Percentiles rank a stretch among this genome's conserved stretches.
phyloP scores from a whole-genome alignment of 2,888 invertebrate genomes.

The Dione juno region DNA sequence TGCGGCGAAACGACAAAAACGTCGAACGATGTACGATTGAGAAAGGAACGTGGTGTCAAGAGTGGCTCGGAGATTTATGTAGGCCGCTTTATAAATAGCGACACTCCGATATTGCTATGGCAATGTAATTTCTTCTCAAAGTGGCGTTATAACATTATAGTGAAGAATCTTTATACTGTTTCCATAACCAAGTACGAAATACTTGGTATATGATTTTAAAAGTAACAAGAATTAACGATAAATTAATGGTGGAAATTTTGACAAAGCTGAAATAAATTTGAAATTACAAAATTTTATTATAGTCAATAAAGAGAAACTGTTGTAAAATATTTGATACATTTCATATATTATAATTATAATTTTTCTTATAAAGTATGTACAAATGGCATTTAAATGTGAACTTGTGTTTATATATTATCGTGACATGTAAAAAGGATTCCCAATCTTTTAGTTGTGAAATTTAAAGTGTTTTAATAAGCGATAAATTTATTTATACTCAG shows the following conservation, averaged over 20 bases:
- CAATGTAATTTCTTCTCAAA: slow-evolving; percentile 1
- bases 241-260: too few species aligned
- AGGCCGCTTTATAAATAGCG: slow-evolving; percentile 54
- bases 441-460: slow-evolving; percentile 59
- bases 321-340: too few species aligned
- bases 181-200: too few species aligned
- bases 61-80: slow-evolving; percentile 63
- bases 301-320: too few species aligned
- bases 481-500: slow-evolving; percentile 62
- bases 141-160: not conserved
- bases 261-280: too few species aligned
- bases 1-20: slow-evolving; percentile 65
- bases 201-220: too few species aligned
- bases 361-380: too few species aligned
- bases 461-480: slow-evolving; percentile 72
- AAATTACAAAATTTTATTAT: too few species aligned
- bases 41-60: slow-evolving; percentile 73
- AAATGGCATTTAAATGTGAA: not conserved
- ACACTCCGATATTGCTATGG: slow-evolving; percentile 32
- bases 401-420: slow-evolving; percentile 45
- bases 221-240: too few species aligned
- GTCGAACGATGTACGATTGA: slow-evolving; percentile 68
- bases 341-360: too few species aligned
- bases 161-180: not conserved
- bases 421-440: slow-evolving; percentile 48